Evolutionary conservation across 2,888 invertebrate genomes (phyloP).

Genomic region (Microctonus brassicae): DNA sequence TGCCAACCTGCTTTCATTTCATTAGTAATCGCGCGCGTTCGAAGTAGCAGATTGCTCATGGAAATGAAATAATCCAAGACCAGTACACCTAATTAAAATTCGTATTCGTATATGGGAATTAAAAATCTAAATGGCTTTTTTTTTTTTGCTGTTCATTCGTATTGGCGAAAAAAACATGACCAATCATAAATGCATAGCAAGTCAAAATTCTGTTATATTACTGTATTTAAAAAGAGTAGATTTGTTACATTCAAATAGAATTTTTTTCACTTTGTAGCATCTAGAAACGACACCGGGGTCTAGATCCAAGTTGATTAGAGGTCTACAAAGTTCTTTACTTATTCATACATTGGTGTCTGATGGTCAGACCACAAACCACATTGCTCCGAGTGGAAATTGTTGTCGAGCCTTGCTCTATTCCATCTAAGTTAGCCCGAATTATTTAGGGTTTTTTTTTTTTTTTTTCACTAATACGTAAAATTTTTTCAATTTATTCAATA

Average conservation of each 20-base stretch:
- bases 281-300: constrained; percentile 25
- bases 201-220: too few relatives aligned
- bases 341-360: constrained; percentile 52
- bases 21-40: constrained; percentile 39
- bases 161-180: not conserved
- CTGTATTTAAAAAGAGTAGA: not conserved
- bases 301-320: constrained; percentile 42
- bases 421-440: constrained; percentile 27
- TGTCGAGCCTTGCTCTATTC: constrained; percentile 41
- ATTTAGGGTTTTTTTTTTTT: constrained; percentile 17
- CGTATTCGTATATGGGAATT: constrained; percentile 41
- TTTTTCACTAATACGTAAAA: constrained; percentile 8
- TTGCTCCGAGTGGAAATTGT: constrained; percentile 51
- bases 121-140: not conserved
- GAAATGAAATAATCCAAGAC: constrained; percentile 43
- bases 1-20: constrained; percentile 38
- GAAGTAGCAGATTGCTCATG: constrained; percentile 45
- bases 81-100: constrained; percentile 50
- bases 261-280: constrained; percentile 48
- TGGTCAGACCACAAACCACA: constrained; percentile 50
- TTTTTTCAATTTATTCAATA: constrained; percentile 7
- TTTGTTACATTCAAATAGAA: constrained; percentile 34
- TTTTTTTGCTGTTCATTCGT: not conserved
- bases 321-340: constrained; percentile 46
- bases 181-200: too few relatives aligned